Conservation (phyloP, 2,888 invertebrate species). For the Dicycla oo region DNA sequence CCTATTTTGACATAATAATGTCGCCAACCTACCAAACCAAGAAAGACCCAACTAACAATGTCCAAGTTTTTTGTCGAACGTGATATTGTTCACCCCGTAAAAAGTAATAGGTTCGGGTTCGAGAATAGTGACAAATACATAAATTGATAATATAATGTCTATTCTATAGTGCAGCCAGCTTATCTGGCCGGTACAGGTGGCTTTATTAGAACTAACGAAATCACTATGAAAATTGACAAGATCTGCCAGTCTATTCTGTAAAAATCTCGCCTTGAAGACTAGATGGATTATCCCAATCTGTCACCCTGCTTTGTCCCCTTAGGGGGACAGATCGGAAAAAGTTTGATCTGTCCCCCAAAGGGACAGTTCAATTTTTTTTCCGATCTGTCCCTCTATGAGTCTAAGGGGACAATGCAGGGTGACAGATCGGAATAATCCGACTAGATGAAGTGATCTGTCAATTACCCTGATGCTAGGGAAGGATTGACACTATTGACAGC, state of each 20-base stretch:
- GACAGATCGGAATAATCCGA: too few relatives aligned
- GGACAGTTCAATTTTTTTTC: too few relatives aligned
- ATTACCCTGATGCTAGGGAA: not conserved
- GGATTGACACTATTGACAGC: not conserved
- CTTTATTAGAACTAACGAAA: not conserved
- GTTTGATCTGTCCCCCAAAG: too few relatives aligned
- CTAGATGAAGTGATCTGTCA: not conserved
- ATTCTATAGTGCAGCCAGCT: not conserved
- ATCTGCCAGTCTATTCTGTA: not conserved
- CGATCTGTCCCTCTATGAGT: too few relatives aligned
- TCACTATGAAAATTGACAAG: not conserved
- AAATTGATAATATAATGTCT: not conserved
- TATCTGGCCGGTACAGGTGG: not conserved
- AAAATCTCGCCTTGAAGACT: not conserved
- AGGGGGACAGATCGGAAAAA: too few relatives aligned
- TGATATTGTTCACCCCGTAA: conserved; percentile 7
- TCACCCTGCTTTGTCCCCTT: too few relatives aligned
- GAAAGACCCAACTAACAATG: not conserved
- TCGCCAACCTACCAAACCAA: not conserved
- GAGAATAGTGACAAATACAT: not conserved
- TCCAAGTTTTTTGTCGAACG: conserved; percentile 4
- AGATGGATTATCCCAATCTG: too few relatives aligned
- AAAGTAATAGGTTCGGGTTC: not conserved
- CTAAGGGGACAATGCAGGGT: too few relatives aligned
- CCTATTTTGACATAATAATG: not conserved